A percentile compares a stretch with the other conserved stretches of the same genome.
These are phyloP conservation scores for Caenorhabditis japonica DNA, from an alignment of 2,888 invertebrate genomes.

Conservation along the genomic window DNA sequence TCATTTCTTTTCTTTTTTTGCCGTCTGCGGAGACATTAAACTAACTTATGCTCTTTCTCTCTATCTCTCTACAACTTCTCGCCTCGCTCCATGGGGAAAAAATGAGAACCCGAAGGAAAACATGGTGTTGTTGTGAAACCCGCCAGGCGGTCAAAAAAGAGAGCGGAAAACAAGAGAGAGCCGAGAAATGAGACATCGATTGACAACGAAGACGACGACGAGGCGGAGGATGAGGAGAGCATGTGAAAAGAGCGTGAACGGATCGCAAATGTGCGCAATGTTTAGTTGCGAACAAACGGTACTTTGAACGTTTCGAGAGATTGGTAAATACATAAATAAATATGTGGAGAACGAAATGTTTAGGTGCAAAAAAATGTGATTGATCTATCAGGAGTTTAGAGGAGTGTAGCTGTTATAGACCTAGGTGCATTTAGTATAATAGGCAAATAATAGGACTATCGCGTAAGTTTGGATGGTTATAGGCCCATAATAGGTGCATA, in stretches of 20 bases:
- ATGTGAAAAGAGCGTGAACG: constrained; percentile 22
- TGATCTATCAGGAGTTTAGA: too few relatives aligned
- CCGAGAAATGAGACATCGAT: constrained; percentile 38
- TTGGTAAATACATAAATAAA: too few relatives aligned
- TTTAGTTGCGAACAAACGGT: too few relatives aligned
- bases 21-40: not conserved
- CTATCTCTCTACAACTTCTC: not conserved
- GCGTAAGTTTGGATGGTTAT: too few relatives aligned
- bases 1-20: too few relatives aligned
- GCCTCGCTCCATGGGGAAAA: constrained; percentile 1
- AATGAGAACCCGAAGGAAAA: constrained; percentile 8
- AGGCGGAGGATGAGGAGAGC: constrained; percentile 4
- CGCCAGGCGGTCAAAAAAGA: constrained; percentile 7
- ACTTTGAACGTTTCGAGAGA: constrained; percentile 3
- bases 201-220: too few relatives aligned
- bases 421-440: too few relatives aligned
- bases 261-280: not conserved
- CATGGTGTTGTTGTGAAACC: not conserved
- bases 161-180: not conserved
- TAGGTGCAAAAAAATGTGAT: too few relatives aligned
- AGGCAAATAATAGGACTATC: too few relatives aligned
- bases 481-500: too few relatives aligned
- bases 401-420: too few relatives aligned
- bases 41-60: constrained; percentile 1
- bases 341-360: too few relatives aligned